phyloP scores from a whole-genome alignment of 2,113 vertebrate species.

The Neodon shergylaensis region DNA sequence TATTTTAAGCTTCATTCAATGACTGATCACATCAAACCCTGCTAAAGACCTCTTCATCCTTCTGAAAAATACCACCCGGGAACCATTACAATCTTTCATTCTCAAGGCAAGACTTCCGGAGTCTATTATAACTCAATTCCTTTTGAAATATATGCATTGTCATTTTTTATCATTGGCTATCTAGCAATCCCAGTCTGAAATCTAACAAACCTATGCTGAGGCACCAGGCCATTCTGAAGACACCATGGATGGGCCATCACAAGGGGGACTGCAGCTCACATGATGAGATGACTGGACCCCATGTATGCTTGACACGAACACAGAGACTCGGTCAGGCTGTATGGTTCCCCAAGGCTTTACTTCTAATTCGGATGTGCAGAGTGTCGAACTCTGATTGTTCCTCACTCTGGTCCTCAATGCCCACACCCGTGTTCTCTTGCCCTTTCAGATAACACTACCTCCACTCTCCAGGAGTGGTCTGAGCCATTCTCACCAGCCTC shows the following conservation, averaged over 20 bases:
- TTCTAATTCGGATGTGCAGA: neutral
- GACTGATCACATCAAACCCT: neutral
- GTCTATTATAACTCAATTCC: slow-evolving; percentile 9
- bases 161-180: neutral
- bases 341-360: neutral
- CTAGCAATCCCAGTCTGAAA: neutral
- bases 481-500: neutral
- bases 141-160: neutral
- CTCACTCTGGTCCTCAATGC: accelerated
- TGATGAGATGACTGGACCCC: neutral
- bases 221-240: neutral
- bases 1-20: neutral
- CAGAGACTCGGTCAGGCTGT: neutral
- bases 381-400: accelerated
- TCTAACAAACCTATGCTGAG: neutral
- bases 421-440: too few relatives aligned
- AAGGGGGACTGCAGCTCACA: neutral
- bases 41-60: neutral
- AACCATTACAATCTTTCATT: neutral
- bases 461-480: neutral
- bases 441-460: too few relatives aligned
- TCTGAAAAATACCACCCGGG: neutral
- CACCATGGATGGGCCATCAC: accelerated
- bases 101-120: neutral
- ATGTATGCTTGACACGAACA: accelerated